A percentile compares a stretch with the other conserved stretches of the same genome.
Conservation (phyloP, 2,113 vertebrate genomes). For the Meles meles region DNA sequence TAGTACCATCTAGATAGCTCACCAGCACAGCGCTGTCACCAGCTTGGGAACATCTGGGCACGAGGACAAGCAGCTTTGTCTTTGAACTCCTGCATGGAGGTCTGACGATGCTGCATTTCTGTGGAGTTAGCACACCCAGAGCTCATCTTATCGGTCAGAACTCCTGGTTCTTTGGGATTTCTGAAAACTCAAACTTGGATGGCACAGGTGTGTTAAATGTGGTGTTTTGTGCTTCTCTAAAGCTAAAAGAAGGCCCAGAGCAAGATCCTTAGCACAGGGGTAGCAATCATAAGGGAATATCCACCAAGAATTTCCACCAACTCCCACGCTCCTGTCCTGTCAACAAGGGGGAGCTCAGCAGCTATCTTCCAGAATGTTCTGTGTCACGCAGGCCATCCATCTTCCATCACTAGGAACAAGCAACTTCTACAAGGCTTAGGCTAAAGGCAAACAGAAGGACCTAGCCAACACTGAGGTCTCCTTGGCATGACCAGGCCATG, state of each 20-base stretch:
- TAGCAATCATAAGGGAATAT: fast-evolving
- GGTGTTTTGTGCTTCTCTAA: background rate
- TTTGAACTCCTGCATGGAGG: fast-evolving
- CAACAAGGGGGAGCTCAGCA: background rate
- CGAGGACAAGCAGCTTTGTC: background rate
- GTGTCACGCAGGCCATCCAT: background rate
- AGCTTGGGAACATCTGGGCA: conserved; percentile 2
- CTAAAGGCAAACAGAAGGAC: background rate
- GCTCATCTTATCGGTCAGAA: background rate
- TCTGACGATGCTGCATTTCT: background rate
- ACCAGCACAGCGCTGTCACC: background rate
- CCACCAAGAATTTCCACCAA: no score
- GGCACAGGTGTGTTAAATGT: background rate
- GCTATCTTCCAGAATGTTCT: background rate
- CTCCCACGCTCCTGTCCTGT: background rate
- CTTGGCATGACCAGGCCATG: background rate
- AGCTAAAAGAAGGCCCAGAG: background rate
- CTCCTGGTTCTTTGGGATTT: background rate
- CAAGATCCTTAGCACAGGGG: background rate
- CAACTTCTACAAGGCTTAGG: background rate
- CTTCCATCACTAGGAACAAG: background rate
- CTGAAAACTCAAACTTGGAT: background rate
- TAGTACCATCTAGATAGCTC: background rate
- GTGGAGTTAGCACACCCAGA: background rate
- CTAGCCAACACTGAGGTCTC: background rate